phyloP scores from a whole-genome alignment of 2,113 vertebrate genomes.

The Lathamus discolor region DNA sequence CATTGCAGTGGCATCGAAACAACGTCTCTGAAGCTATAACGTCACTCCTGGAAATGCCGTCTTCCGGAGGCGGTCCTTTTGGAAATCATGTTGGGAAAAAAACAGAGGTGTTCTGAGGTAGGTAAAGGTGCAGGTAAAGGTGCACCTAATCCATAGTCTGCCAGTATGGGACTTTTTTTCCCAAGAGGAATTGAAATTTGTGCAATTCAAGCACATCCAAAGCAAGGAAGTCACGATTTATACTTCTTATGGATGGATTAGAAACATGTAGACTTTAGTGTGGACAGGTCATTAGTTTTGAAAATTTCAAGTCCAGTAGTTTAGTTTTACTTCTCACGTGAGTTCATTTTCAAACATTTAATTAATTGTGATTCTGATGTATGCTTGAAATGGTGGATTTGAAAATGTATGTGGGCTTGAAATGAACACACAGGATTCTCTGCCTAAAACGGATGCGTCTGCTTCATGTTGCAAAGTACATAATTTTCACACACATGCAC shows the following conservation, averaged over 20 bases:
- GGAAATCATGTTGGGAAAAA: conserved; percentile 79
- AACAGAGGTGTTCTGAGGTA: conserved; percentile 76
- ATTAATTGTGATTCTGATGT: background rate
- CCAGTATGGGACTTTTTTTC: conserved; percentile 32
- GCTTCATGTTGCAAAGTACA: background rate
- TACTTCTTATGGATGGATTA: background rate
- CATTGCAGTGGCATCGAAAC: conserved; percentile 74
- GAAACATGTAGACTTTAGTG: background rate
- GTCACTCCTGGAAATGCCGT: conserved; percentile 78
- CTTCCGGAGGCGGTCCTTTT: conserved; percentile 81
- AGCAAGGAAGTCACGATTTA: background rate
- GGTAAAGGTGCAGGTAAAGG: conserved; percentile 70
- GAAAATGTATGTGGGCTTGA: background rate
- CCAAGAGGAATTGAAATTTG: conserved; percentile 24
- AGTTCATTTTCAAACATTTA: background rate
- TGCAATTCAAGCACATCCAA: background rate
- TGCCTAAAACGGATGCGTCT: background rate
- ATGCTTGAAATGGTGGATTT: background rate
- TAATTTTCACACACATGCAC: background rate
- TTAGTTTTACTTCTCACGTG: background rate
- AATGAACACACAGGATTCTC: background rate
- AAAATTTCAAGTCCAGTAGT: background rate
- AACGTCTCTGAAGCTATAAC: conserved; percentile 73
- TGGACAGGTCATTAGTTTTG: background rate
- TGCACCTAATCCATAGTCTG: conserved; percentile 47